Evolutionary conservation across 2,888 invertebrate genomes (phyloP), one percentile per base, ranked within the genome.

Genomic region (Steinernema carpocapsae): DNA sequence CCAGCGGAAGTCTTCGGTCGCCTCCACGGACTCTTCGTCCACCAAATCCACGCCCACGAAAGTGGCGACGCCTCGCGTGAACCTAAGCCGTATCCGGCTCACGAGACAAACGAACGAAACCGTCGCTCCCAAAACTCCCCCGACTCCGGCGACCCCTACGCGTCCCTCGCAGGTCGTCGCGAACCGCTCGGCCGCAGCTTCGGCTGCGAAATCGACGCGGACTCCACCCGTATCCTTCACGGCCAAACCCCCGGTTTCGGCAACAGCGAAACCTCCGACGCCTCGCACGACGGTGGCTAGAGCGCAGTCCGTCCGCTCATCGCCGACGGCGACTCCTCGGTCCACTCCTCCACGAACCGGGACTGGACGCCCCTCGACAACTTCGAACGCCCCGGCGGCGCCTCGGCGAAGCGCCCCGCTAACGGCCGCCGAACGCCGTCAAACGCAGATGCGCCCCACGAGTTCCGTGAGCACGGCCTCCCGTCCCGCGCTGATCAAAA

Each of bases 401-500:
- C 10, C 72, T 37, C 52, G 32, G 46, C 76, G 56, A 71, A 70
- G 56, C 51, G 59, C n/a, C 22, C 71, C 42, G 14, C 42, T 70
- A 43, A 80, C 70, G 7, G 79, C 79, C 17, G 46, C 72, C 2
- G 80, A 81, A 22, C 70, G 70, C 12, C 72, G 80, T 10, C 43
- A 51, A 24, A 56, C 51, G 12, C 51, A 82, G 74, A 72, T 79
- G 70, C 81, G 72, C 32, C 72, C 76, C 37, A 78, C 75, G 10
- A 72, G 64, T 46, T 79, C 79, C 12, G 76, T 79, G 19, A 77
- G 76, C 72, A 79, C 79, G 0, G 76, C 80, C 10, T 78, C 77
- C 14, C 64, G 79, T 4, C 79, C 79, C 19, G 71, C 79, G 32
- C 72, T 79, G n/a, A 79, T 79, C 46, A 76, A 76, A 48, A 80